phyloP scores from a whole-genome alignment of 64 coral and sea anemone species.

The Montipora capricornis region DNA sequence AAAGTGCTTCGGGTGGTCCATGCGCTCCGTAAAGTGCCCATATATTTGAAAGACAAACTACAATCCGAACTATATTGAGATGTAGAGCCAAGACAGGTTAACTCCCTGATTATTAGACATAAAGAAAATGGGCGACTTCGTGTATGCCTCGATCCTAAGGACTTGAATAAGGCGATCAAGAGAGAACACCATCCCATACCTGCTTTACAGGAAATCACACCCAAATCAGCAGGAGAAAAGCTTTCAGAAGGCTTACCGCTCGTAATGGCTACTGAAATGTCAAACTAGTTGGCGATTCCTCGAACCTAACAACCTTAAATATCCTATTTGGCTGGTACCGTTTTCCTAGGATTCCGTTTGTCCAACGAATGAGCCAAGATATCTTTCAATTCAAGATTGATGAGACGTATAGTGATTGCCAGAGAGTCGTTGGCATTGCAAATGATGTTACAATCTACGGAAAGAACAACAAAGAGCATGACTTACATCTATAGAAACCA shows the following conservation, averaged over 20 bases:
- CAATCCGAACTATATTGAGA: constrained; percentile 5
- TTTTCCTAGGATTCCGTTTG: constrained; percentile 68
- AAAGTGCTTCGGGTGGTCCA: not conserved
- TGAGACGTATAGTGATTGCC: constrained; percentile 43
- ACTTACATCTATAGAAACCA: constrained; percentile 36
- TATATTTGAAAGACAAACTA: constrained; percentile 30
- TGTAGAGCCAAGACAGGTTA: constrained; percentile 3
- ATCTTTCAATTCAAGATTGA: constrained; percentile 58
- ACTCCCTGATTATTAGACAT: constrained; percentile 30
- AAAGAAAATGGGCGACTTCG: constrained; percentile 34
- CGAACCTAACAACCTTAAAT: not conserved
- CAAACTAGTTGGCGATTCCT: not conserved
- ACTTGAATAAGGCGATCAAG: constrained; percentile 37
- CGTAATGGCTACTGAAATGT: constrained; percentile 50
- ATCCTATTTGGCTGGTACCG: constrained; percentile 15
- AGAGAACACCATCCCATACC: not conserved
- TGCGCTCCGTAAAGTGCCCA: constrained; percentile 7
- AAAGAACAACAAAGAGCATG: constrained; percentile 60
- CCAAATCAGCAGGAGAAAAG: too few species aligned
- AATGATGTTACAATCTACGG: constrained; percentile 16
- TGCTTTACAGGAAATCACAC: not conserved
- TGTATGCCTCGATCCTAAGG: constrained; percentile 18
- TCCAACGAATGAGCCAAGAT: constrained; percentile 65
- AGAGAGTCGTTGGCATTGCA: constrained; percentile 34
- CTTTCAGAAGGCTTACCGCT: constrained; percentile 34